phyloP scores from a whole-genome alignment of 64 coral and sea anemone species.

The Montipora efflorescens region DNA sequence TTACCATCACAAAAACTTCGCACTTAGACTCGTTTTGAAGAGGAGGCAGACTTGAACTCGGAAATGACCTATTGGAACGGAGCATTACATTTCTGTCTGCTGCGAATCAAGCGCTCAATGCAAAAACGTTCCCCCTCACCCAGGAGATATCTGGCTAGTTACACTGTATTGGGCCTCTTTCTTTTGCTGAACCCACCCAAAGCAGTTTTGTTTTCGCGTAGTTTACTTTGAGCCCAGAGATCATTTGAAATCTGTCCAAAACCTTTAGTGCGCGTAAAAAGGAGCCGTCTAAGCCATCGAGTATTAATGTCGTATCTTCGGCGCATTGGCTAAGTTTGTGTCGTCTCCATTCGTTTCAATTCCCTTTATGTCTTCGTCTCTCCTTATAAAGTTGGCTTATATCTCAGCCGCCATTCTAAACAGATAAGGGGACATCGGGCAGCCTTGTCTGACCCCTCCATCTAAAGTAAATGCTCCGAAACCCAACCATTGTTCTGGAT shows the following conservation, averaged over 20 bases:
- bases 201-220: not conserved
- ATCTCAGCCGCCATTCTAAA: not conserved
- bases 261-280: not conserved
- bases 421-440: slow-evolving; percentile 3
- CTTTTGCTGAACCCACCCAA: not conserved
- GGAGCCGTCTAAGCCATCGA: not conserved
- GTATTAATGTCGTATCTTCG: not conserved
- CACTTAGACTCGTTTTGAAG: no score
- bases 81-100: not conserved
- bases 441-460: not conserved
- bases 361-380: slow-evolving; percentile 3
- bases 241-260: not conserved
- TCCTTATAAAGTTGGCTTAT: not conserved
- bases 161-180: not conserved
- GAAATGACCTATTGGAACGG: not conserved
- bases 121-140: not conserved
- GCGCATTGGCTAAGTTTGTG: not conserved
- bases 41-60: no score
- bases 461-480: not conserved
- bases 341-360: not conserved
- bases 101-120: not conserved
- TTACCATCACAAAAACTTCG: no score
- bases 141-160: not conserved
- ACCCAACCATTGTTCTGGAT: slow-evolving; percentile 11
- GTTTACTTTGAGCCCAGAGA: not conserved